Conservation (phyloP, 2,113 vertebrate species). For the Mugil cephalus region DNA sequence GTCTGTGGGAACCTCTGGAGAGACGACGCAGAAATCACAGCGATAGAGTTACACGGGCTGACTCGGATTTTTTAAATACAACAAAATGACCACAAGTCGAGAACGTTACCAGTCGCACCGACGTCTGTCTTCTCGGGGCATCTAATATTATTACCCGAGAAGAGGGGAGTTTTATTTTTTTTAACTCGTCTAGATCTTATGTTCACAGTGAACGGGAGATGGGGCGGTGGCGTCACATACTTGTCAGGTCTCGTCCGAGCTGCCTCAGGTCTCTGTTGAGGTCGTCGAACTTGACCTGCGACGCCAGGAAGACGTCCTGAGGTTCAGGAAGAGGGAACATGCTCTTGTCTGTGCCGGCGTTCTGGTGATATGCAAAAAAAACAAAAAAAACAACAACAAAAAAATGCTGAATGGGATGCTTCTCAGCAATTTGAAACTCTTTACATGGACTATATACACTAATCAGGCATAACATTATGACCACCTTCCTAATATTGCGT, state of each 20-base stretch:
- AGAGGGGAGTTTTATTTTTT: neutral
- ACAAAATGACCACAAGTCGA: constrained; percentile 74
- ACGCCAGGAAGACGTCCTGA: constrained; percentile 93
- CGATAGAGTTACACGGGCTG: constrained; percentile 68
- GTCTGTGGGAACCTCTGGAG: constrained; percentile 60
- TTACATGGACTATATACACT: too few species aligned
- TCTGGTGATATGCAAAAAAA: constrained; percentile 76
- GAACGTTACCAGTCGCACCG: constrained; percentile 44
- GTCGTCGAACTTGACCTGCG: constrained; percentile 97
- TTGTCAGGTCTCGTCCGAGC: constrained; percentile 90
- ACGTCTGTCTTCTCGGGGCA: constrained; percentile 21
- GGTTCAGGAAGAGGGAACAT: constrained; percentile 94
- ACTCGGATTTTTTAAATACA: constrained; percentile 67
- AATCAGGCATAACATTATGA: too few species aligned
- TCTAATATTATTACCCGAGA: neutral
- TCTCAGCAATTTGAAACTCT: too few species aligned
- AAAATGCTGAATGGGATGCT: too few species aligned
- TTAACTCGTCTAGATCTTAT: constrained; percentile 1
- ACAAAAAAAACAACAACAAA: neutral
- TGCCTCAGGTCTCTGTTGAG: constrained; percentile 90
- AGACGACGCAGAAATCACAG: constrained; percentile 47
- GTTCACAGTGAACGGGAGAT: neutral
- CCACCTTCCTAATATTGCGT: too few species aligned
- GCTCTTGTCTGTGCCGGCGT: constrained; percentile 92
- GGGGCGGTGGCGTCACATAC: constrained; percentile 74